A percentile compares a stretch with the other conserved stretches of the same genome.
These are phyloP conservation scores for Austrofundulus limnaeus DNA, from an alignment of 2,113 vertebrate species.

Conservation along the genomic window DNA sequence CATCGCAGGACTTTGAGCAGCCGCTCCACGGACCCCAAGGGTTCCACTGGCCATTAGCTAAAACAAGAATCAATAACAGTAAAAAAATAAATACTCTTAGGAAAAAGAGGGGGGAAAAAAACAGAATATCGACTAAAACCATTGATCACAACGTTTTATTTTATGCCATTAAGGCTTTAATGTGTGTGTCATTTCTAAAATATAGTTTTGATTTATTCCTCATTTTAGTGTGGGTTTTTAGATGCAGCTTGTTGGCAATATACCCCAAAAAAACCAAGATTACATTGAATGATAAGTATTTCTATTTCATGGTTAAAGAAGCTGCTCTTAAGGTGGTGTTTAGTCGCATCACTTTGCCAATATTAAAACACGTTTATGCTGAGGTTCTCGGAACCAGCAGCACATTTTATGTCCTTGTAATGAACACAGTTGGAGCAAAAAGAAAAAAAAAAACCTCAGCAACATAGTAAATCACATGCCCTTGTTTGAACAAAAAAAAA, in stretches of 20 bases:
- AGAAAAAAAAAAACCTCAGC: constrained; percentile 55
- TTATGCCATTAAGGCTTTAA: constrained; percentile 8
- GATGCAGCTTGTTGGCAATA: constrained; percentile 22
- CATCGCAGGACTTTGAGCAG: constrained; percentile 96
- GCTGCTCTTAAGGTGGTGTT: constrained; percentile 30
- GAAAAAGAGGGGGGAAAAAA: neutral
- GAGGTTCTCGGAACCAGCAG: constrained; percentile 63
- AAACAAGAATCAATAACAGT: constrained; percentile 41
- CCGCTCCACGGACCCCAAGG: constrained; percentile 98
- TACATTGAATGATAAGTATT: constrained; percentile 44
- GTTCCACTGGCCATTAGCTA: constrained; percentile 99
- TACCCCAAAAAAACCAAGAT: constrained; percentile 25
- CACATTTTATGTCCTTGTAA: constrained; percentile 75
- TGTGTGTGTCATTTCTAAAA: constrained; percentile 28
- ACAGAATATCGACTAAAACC: neutral
- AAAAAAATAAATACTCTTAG: constrained; percentile 18
- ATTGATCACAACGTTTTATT: neutral
- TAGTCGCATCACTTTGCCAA: constrained; percentile 59
- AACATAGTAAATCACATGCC: constrained; percentile 72
- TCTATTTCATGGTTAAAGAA: constrained; percentile 46
- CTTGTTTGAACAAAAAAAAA: constrained; percentile 61
- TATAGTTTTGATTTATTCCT: constrained; percentile 19
- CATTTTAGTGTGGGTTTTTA: constrained; percentile 11
- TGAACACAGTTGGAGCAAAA: constrained; percentile 72
- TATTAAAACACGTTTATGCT: constrained; percentile 68